Base-by-base conservation (phyloP, 1,140 invertebrate genomes). In the Neodiprion virginianus region DNA sequence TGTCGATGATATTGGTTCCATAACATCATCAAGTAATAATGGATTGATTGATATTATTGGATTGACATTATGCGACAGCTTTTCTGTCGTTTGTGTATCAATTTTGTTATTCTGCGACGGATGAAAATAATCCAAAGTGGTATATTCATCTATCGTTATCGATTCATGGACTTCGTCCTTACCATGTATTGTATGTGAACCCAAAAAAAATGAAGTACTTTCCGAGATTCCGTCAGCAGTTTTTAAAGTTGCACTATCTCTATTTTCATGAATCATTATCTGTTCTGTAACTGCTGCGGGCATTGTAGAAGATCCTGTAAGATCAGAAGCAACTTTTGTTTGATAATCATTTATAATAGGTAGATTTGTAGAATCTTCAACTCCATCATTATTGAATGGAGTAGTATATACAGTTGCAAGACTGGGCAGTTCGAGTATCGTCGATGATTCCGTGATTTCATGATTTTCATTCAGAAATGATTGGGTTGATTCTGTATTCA, bases 11-110 rank as follows among this genome's bases (percentile, higher is more conserved):
- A 12, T 69, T 69, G 67, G 10, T 69, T 69, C 7, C n/a, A 21
- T 69, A 69, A 21, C 40, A 69, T 23, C 17, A 23, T 69, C 14
- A 14, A 69, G 17, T 69, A 69, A 12, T 69, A 21, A 47, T 69
- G 14, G 10, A 69, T 11, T 69, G n/a, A 23, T 69, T 14, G 17
- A 12, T 10, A 65, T 21, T 65, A 65, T 21, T 65, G 1, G 61
- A 14, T 14, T 65, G 17, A 21, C 40, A 23, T 69, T 47, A 14
- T 11, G 14, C 40, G 40, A 69, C 40, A 23, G 9, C 17, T 14
- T 12, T 69, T 47, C 17, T 69, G 40, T 69, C 7, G 11, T 28
- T 1, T 9, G 67, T 14, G 21, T 21, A 14, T 47, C 21, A 11
- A 69, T 12, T 21, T 69, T 21, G 23, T 69, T 21, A 21, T 69